These are phyloP conservation scores for Trinorchestia longiramus DNA, from an alignment of 1,140 invertebrate genomes.

Conservation along the genomic window DNA sequence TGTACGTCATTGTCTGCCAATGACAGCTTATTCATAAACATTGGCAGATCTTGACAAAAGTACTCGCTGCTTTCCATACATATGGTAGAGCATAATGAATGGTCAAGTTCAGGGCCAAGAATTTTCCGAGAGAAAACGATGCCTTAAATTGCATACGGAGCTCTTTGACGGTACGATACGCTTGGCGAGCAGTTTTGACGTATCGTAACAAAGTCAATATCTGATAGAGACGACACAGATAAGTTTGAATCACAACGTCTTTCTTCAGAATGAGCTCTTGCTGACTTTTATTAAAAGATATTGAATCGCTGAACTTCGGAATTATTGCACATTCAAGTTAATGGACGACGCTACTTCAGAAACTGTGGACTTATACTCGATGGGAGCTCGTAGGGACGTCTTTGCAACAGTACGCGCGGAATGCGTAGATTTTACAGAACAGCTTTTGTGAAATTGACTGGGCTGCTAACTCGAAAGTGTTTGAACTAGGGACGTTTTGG, in stretches of 20 bases:
- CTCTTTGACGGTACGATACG: neutral
- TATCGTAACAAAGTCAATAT: neutral
- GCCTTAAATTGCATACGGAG: neutral
- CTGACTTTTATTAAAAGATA: conserved; percentile 2
- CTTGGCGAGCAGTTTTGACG: neutral
- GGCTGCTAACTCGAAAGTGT: neutral
- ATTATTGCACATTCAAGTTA: neutral
- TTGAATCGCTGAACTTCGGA: neutral
- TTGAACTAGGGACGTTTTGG: neutral
- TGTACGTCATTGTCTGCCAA: neutral
- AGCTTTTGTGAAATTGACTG: neutral
- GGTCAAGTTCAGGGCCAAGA: neutral
- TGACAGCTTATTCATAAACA: neutral
- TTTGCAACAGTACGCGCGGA: neutral
- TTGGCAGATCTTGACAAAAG: neutral
- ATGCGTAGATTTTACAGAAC: neutral
- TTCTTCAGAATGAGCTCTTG: neutral
- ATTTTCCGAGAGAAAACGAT: neutral
- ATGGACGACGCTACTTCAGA: neutral
- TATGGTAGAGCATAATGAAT: neutral
- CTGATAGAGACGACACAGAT: neutral
- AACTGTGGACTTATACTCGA: neutral
- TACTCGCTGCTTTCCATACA: neutral
- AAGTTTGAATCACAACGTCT: neutral
- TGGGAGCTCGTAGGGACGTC: neutral